A percentile compares a stretch with the other conserved stretches of the same genome.
phyloP scores from a whole-genome alignment of 2,888 invertebrate species.

The Hirudinaria manillensis region DNA sequence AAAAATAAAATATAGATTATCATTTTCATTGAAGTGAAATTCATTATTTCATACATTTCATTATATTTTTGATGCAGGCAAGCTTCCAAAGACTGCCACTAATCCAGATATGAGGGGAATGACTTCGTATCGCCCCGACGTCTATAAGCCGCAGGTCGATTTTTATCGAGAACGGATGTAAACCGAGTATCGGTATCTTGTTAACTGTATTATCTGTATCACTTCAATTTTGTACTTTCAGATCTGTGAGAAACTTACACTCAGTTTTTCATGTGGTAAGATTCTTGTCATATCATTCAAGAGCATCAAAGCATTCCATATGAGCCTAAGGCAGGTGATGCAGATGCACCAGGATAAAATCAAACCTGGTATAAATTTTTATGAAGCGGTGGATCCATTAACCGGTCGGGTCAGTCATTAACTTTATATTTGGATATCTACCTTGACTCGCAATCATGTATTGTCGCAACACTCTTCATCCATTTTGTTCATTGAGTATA shows the following conservation, averaged over 20 bases:
- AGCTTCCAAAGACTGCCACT: constrained; percentile 17
- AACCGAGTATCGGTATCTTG: too few relatives aligned
- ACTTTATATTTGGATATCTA: not conserved
- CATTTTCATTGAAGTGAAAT: not conserved
- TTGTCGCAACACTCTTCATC: not conserved
- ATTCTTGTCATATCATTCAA: not conserved
- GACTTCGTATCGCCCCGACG: not conserved
- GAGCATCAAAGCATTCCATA: not conserved
- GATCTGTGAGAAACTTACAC: not conserved
- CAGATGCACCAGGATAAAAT: constrained; percentile 1
- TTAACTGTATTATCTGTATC: too few relatives aligned
- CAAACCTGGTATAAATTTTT: constrained; percentile 13
- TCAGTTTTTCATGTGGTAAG: not conserved
- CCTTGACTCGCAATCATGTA: not conserved
- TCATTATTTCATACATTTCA: not conserved
- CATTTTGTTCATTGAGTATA: not conserved
- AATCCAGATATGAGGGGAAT: constrained; percentile 4
- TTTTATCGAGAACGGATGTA: too few relatives aligned
- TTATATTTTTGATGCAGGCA: not conserved
- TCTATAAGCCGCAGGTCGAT: constrained; percentile 4
- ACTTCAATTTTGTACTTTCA: too few relatives aligned
- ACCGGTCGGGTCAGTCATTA: constrained; percentile 16
- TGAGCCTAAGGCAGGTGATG: constrained; percentile 2
- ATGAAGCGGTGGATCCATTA: constrained; percentile 14
- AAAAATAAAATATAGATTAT: not conserved